These are phyloP conservation scores for Parazoanthus swiftii DNA, from an alignment of 92 coral and sea anemone species.

Conservation along the genomic window DNA sequence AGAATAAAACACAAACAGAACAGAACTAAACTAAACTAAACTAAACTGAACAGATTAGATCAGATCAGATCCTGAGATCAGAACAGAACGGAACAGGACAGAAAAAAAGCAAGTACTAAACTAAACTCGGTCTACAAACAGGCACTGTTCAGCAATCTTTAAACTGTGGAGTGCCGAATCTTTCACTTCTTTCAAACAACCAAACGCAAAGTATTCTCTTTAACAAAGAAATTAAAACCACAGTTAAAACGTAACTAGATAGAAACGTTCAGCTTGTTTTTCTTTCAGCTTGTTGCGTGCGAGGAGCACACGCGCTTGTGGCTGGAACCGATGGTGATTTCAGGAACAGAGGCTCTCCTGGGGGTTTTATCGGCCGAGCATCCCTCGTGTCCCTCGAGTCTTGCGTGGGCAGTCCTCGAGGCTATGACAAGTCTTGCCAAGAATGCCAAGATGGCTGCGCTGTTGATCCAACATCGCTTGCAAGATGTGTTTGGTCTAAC, in stretches of 20 bases:
- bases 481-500: constrained; percentile 41
- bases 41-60: too few species aligned
- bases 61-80: too few species aligned
- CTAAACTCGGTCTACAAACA: background rate
- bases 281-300: constrained; percentile 57
- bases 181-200: background rate
- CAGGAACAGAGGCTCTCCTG: constrained; percentile 73
- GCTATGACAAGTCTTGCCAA: constrained; percentile 57
- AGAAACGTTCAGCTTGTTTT: background rate
- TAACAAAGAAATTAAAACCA: too few species aligned
- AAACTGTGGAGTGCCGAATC: background rate
- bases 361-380: constrained; percentile 45
- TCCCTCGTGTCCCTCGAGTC: constrained; percentile 26
- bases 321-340: constrained; percentile 64
- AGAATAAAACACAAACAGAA: too few species aligned
- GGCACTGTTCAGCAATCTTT: background rate
- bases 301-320: constrained; percentile 59
- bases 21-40: too few species aligned
- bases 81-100: too few species aligned
- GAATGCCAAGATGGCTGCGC: constrained; percentile 65
- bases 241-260: background rate
- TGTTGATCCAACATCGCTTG: constrained; percentile 51
- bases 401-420: constrained; percentile 54
- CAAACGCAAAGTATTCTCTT: too few species aligned
- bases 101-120: too few species aligned